phyloP scores from a whole-genome alignment of 2,797 vertebrate genomes.

The Streptopelia turtur region DNA sequence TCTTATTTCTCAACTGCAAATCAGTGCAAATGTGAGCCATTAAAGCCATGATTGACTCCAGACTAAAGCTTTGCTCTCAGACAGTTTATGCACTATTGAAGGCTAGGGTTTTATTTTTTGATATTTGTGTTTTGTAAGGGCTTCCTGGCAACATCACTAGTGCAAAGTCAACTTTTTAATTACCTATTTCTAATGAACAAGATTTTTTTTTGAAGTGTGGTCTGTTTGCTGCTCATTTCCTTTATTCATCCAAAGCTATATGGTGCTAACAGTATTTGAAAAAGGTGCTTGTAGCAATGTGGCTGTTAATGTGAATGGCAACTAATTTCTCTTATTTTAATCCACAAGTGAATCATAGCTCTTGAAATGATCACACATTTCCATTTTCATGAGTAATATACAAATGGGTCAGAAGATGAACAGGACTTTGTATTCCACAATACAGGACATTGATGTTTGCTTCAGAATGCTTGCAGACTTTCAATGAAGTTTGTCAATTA shows the following conservation, averaged over 20 bases:
- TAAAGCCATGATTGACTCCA: constrained; percentile 49
- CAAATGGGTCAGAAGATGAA: neutral
- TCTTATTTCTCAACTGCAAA: constrained; percentile 31
- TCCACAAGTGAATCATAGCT: neutral
- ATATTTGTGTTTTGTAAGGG: constrained; percentile 18
- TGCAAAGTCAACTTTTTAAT: neutral
- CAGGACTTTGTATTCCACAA: neutral
- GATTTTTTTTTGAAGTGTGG: neutral
- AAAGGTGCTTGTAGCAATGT: neutral
- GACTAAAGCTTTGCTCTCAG: constrained; percentile 14
- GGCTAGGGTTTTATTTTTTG: neutral
- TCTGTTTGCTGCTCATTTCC: neutral
- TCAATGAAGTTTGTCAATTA: neutral
- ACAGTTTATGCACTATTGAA: neutral
- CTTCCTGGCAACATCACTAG: constrained; percentile 9
- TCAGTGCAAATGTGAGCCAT: constrained; percentile 12
- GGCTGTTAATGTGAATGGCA: neutral
- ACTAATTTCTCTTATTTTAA: neutral
- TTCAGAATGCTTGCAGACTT: neutral
- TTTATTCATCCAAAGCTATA: neutral
- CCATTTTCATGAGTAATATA: neutral
- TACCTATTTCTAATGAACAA: neutral
- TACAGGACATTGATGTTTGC: neutral
- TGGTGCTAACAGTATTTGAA: neutral
- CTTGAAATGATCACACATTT: neutral